Evolutionary conservation across 2,888 invertebrate species (phyloP), one percentile per base, ranked within the genome.

Genomic region (Thereva unica): DNA sequence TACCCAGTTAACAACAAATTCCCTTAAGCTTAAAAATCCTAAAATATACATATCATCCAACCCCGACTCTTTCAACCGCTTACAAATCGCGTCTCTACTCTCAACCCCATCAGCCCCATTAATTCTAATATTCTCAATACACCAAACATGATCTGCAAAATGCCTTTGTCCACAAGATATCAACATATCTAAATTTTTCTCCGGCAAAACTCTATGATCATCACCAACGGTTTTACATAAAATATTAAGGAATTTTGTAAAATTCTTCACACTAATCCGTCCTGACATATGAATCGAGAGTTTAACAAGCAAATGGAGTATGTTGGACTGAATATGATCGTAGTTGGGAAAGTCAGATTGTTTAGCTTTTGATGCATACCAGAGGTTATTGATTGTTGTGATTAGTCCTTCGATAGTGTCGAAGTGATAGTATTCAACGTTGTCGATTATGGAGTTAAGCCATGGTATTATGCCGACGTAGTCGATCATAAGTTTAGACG

Each of bases 391-490:
- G 4, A 80, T 64, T 34, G 79, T 78, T 68, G 75, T 78, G 0
- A 81, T 77, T 47, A 80, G 68, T 10, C 76, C 78, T 67, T 81
- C 80, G 45, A 81, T 78, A 7, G 79, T 73, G 72, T 81, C 80
- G 63, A 79, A 81, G 42, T 81, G 79, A 73, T 77, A 77, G 67
- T 78, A 79, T 67, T 81, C 78, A 3, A 77, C 71, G 10, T 75
- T 73, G 8, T 74, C 72, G 4, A 83, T 73, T 2, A 83, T 75
- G 40, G 80, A 77, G 53, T 77, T 76, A 2, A 93, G 75, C 91
- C 93, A 93, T 0, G 89, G 83, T 38, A 93, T 74, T 1, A 94
- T 77, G 0, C 91, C 89, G 72, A 89, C 86, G 38, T 86, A 85
- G 69, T 85, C 87, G 10, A 88, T 82, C 71, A 93, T 82, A 59